These are phyloP conservation scores for Drosophila algonquin DNA, from an alignment of 2,888 invertebrate genomes.

Conservation along the genomic window DNA sequence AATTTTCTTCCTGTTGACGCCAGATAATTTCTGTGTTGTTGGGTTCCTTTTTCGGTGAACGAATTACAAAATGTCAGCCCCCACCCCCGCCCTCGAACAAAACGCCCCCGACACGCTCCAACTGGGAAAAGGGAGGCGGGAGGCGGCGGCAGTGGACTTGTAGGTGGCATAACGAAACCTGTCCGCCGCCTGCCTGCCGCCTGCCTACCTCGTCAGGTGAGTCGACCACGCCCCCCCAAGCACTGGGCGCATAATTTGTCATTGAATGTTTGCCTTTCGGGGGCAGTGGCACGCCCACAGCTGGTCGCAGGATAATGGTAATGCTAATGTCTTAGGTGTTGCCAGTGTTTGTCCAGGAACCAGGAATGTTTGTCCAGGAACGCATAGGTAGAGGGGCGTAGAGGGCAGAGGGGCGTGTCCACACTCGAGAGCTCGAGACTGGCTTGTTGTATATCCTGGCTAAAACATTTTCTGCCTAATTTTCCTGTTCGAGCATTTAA, in stretches of 20 bases:
- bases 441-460: constrained; percentile 23
- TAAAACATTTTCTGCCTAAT: constrained; percentile 65
- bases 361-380: constrained; percentile 48
- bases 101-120: constrained; percentile 70
- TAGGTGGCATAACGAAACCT: constrained; percentile 72
- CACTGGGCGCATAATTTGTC: constrained; percentile 75
- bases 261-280: constrained; percentile 76
- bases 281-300: constrained; percentile 21
- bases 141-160: constrained; percentile 50
- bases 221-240: constrained; percentile 56
- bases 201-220: constrained; percentile 44
- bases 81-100: constrained; percentile 56
- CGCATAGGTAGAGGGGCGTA: too few species aligned
- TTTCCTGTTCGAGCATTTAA: constrained; percentile 62
- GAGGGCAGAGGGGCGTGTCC: constrained; percentile 30
- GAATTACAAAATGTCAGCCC: constrained; percentile 76
- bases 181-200: constrained; percentile 25
- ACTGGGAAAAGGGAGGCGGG: constrained; percentile 21
- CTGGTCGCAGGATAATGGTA: constrained; percentile 9
- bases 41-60: constrained; percentile 23
- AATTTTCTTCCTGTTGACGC: constrained; percentile 69
- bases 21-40: constrained; percentile 68
- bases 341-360: constrained; percentile 17
- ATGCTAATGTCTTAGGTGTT: constrained; percentile 73
- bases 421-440: constrained; percentile 52